Evolutionary conservation across 2,113 vertebrate species (phyloP), one percentile per base, ranked within the genome.

Genomic region (Octodon degus): DNA sequence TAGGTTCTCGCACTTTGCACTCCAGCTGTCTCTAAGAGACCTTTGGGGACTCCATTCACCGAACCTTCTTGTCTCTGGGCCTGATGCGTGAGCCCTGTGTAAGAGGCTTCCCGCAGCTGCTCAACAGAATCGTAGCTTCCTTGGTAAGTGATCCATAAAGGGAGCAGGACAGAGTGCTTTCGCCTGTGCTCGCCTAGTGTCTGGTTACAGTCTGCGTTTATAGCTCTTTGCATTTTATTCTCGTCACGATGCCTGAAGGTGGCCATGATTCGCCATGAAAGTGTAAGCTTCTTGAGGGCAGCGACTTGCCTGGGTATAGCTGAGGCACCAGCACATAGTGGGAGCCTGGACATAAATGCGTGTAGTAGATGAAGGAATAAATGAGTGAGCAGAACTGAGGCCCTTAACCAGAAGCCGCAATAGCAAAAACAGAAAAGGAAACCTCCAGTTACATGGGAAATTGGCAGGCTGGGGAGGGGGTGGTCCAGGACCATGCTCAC

Each of bases 251-350:
- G n/a, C 32, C 58, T 37, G 34, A 47, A 4, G 6, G 30, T 20
- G 30, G 25, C 34, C 11, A 16, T 13, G 43, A 8, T 16, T 83
- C 12, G 2, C n/a, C 50, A 0, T 40, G 43, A 43, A 50, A n/a
- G 19, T 12, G 24, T 32, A 40, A 72, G n/a, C 40, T 12, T 62
- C 30, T 1, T 20, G 3, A 1, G 40, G 34, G 22, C 50, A 47
- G 30, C 34, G 47, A 30, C 34, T 5, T 13, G 40, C 7, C 55
- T 43, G 77, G 43, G 50, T 50, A 24, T 80, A 79, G 74, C 47
- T 1, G 34, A 37, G 40, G 13, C 58, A 5, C 43, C 43, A 1
- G 27, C 13, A 4, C 0, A 0, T 40, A 2, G 60, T 34, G 30
- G 27, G 25, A n/a, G 17, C 34, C 27, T 37, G 17, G 13, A 3